phyloP scores from a whole-genome alignment of 2,888 invertebrate species.

The Pachycephus smyrnensis region DNA sequence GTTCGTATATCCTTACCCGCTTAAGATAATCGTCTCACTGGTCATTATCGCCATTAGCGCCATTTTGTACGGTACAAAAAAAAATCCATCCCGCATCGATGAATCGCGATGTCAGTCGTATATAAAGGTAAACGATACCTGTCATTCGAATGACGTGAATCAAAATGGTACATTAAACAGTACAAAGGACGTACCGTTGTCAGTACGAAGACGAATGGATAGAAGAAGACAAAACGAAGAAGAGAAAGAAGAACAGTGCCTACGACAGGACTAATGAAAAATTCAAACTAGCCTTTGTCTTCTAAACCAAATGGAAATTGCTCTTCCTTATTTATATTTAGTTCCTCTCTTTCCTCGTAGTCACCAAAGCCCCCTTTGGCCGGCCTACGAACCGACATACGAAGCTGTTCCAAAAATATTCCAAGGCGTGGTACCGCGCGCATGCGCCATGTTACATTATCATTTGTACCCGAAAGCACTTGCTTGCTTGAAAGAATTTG shows the following conservation, averaged over 20 bases:
- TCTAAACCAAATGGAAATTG: background rate
- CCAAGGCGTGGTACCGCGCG: conserved; percentile 6
- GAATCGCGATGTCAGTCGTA: background rate
- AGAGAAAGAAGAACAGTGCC: background rate
- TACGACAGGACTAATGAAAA: background rate
- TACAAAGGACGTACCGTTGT: background rate
- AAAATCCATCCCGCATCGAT: background rate
- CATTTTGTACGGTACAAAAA: background rate
- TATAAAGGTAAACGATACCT: background rate
- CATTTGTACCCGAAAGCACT: background rate
- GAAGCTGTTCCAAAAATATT: background rate
- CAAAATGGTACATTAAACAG: background rate
- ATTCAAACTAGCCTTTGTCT: background rate
- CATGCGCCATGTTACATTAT: conserved; percentile 1
- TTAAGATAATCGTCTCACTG: background rate
- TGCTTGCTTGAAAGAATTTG: background rate
- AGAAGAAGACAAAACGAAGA: background rate
- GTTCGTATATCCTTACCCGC: background rate
- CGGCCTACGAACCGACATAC: background rate
- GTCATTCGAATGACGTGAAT: background rate
- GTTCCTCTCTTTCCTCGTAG: background rate
- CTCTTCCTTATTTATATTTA: background rate
- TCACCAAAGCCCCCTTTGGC: background rate
- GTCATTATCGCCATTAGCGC: background rate
- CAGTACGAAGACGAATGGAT: background rate